These are phyloP conservation scores for Oriolus oriolus DNA, from an alignment of 2,113 vertebrate genomes.

Conservation along the genomic window DNA sequence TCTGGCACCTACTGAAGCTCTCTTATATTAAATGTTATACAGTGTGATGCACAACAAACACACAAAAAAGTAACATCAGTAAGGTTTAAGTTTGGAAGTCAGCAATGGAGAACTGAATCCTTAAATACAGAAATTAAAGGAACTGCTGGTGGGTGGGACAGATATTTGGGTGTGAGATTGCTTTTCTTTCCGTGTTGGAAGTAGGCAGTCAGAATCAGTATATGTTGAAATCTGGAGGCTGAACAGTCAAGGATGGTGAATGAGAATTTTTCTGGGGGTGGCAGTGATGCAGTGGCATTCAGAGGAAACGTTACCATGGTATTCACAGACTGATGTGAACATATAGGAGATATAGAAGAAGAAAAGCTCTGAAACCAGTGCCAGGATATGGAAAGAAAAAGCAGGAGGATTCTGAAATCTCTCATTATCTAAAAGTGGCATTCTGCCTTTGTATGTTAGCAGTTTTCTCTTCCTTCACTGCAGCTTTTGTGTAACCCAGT, in stretches of 20 bases:
- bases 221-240: slow-evolving; percentile 21
- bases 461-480: not conserved
- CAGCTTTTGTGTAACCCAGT: not conserved
- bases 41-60: not conserved
- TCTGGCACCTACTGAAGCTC: not conserved
- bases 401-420: not conserved
- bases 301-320: slow-evolving; percentile 28
- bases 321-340: not conserved
- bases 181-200: not conserved
- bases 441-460: not conserved
- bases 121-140: not conserved
- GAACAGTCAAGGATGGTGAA: slow-evolving; percentile 38
- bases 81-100: not conserved
- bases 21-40: not conserved
- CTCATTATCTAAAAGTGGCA: not conserved
- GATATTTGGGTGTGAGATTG: slow-evolving; percentile 4
- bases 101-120: not conserved
- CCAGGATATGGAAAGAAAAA: not conserved
- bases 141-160: not conserved
- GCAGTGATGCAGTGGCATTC: slow-evolving; percentile 8
- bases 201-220: not conserved
- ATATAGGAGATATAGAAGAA: not conserved
- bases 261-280: slow-evolving; percentile 50
- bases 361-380: not conserved
- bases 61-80: not conserved